Evolutionary conservation across 1,140 invertebrate genomes (phyloP).

Genomic region (Battus philenor): DNA sequence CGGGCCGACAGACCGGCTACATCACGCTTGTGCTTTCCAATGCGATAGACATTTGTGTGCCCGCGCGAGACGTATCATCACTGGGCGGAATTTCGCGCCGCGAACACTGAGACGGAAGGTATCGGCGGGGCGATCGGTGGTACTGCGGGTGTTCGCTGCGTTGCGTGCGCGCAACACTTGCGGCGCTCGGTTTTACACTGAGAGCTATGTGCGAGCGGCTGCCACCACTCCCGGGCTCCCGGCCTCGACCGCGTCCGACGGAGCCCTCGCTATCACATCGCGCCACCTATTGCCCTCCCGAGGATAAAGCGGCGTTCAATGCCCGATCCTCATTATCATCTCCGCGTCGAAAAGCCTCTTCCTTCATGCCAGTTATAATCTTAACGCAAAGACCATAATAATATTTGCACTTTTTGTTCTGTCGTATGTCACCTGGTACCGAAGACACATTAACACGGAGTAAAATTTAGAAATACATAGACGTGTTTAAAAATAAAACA

Average conservation of each 20-base stretch:
- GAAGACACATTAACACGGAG: too few species aligned
- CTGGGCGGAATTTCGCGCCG: conserved; percentile 35
- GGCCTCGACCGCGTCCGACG: conserved; percentile 50
- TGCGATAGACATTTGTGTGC: conserved; percentile 32
- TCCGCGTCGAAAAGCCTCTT: conserved; percentile 29
- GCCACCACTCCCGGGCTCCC: conserved; percentile 62
- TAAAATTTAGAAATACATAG: too few species aligned
- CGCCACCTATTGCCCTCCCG: conserved; percentile 52
- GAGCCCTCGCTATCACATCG: conserved; percentile 56
- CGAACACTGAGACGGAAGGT: conserved; percentile 32
- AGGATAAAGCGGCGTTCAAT: conserved; percentile 54
- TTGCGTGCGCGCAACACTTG: conserved; percentile 64
- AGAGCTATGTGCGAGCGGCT: conserved; percentile 42
- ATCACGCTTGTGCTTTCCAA: conserved; percentile 40
- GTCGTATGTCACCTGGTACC: too few species aligned
- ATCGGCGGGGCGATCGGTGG: conserved; percentile 44
- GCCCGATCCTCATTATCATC: conserved; percentile 45
- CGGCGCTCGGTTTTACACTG: conserved; percentile 66
- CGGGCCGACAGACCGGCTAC: conserved; percentile 29
- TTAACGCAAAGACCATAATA: too few species aligned
- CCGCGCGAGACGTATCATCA: conserved; percentile 32
- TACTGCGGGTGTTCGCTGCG: conserved; percentile 40
- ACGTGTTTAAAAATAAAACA: not conserved
- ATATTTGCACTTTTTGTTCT: too few species aligned
- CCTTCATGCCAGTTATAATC: too few species aligned